phyloP scores from a whole-genome alignment of 2,888 invertebrate genomes.

The Nemapogon koenigi region DNA sequence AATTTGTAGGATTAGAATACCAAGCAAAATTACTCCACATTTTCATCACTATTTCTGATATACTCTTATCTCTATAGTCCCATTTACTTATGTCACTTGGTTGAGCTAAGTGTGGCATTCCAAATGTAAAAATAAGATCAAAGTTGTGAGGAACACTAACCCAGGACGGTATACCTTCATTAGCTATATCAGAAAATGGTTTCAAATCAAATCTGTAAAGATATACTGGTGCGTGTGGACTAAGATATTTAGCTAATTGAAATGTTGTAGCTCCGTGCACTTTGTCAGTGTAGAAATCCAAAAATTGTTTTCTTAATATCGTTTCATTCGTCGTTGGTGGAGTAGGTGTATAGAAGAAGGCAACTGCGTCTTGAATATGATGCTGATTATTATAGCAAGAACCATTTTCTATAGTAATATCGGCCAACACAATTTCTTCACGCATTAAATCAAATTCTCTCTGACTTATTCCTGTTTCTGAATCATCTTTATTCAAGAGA shows the following conservation, averaged over 20 bases:
- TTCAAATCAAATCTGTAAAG: constrained; percentile 80
- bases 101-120: constrained; percentile 75
- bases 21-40: constrained; percentile 83
- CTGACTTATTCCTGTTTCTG: constrained; percentile 65
- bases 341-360: constrained; percentile 77
- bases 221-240: constrained; percentile 67
- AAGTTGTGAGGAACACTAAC: constrained; percentile 82
- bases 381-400: constrained; percentile 69
- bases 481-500: constrained; percentile 62
- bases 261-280: constrained; percentile 76
- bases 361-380: constrained; percentile 73
- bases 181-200: constrained; percentile 69
- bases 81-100: constrained; percentile 69
- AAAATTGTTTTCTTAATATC: constrained; percentile 67
- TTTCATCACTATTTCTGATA: constrained; percentile 81
- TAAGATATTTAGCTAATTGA: constrained; percentile 70
- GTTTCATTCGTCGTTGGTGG: constrained; percentile 68
- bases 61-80: constrained; percentile 79
- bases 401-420: constrained; percentile 64
- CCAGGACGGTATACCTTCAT: constrained; percentile 76
- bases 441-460: constrained; percentile 69
- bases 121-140: constrained; percentile 83
- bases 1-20: constrained; percentile 73
- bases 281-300: constrained; percentile 78
- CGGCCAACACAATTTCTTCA: constrained; percentile 67